Conservation (phyloP, 2,888 invertebrate species). For the Calameuta idolon region DNA sequence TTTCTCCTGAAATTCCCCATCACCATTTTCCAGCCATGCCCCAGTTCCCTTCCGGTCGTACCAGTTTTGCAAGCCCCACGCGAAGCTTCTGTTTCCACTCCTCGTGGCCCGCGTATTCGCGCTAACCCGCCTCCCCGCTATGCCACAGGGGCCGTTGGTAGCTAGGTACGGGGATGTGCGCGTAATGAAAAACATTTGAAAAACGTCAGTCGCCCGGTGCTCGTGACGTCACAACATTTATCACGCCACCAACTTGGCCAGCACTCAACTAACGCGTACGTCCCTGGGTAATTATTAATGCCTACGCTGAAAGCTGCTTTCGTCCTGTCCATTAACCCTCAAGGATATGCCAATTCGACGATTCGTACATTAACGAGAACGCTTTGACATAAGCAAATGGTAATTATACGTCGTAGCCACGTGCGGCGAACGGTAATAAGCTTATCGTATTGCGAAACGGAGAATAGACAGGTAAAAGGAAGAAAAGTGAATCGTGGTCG, state of each 20-base stretch:
- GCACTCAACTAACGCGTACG: constrained; percentile 8
- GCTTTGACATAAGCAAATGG: background rate
- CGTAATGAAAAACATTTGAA: constrained; percentile 23
- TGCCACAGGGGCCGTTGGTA: background rate
- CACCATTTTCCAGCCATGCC: background rate
- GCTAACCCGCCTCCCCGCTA: background rate
- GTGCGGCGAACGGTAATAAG: background rate
- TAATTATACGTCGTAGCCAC: background rate
- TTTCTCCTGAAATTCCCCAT: background rate
- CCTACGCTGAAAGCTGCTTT: constrained; percentile 6
- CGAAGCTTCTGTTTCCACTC: background rate
- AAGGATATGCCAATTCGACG: background rate
- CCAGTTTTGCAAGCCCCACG: background rate
- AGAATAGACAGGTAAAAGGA: background rate
- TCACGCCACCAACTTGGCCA: constrained; percentile 15
- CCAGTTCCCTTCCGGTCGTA: background rate
- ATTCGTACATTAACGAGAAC: background rate
- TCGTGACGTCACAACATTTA: constrained; percentile 21
- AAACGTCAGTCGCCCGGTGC: constrained; percentile 22
- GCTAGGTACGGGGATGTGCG: constrained; percentile 14
- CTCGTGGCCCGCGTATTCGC: background rate
- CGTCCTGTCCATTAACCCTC: background rate
- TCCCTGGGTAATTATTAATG: constrained; percentile 18
- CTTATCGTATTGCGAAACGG: background rate
- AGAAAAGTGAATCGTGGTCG: background rate